These are phyloP conservation scores for Helicoverpa assulta DNA, from an alignment of 2,888 invertebrate genomes.

Conservation along the genomic window DNA sequence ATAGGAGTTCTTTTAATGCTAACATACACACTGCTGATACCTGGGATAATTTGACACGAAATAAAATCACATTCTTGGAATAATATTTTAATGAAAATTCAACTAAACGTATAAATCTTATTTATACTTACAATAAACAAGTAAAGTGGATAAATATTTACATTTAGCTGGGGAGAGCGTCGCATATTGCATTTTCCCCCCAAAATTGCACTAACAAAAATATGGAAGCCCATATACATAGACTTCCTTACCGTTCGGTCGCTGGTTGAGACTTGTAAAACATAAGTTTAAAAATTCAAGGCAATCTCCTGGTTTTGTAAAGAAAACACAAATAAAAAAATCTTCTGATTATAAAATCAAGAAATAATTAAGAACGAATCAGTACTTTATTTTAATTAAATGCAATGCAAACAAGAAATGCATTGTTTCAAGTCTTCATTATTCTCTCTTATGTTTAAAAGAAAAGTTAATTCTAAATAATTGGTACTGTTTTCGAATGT, in stretches of 20 bases:
- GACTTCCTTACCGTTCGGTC: constrained; percentile 67
- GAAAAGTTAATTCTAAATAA: neutral
- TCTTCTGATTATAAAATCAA: neutral
- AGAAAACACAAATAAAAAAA: neutral
- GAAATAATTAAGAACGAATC: neutral
- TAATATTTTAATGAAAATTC: constrained; percentile 89
- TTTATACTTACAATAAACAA: constrained; percentile 90
- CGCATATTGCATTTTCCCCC: constrained; percentile 67
- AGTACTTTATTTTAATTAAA: neutral
- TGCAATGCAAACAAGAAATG: neutral
- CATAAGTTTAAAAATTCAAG: constrained; percentile 26
- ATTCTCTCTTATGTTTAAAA: constrained; percentile 6
- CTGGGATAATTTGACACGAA: constrained; percentile 17
- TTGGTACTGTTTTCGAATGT: too few relatives aligned
- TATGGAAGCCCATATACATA: constrained; percentile 70
- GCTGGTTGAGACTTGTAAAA: constrained; percentile 63
- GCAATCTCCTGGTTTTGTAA: constrained; percentile 20
- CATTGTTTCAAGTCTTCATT: constrained; percentile 3
- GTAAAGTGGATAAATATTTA: constrained; percentile 86
- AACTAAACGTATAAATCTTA: constrained; percentile 91
- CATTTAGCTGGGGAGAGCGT: constrained; percentile 76
- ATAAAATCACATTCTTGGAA: constrained; percentile 66
- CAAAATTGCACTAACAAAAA: constrained; percentile 89
- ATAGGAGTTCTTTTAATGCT: neutral
- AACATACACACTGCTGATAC: neutral